Conservation (phyloP, 2,797 vertebrate genomes). For the Diceros bicornis region DNA sequence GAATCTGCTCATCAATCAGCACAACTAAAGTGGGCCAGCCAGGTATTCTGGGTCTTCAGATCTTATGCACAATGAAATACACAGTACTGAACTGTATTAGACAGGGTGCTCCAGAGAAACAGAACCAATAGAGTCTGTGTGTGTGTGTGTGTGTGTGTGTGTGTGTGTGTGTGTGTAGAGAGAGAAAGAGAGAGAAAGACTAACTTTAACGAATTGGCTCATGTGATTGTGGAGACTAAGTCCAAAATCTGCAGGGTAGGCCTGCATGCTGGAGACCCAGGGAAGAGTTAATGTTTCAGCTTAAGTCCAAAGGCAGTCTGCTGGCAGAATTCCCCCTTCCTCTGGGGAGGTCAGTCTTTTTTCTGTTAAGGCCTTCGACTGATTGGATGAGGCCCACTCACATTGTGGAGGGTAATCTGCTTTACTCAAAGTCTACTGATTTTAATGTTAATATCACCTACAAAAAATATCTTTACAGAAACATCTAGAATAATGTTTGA, state of each 20-base stretch:
- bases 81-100: not conserved
- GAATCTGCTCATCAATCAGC: not conserved
- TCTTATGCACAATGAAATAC: not conserved
- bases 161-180: not conserved
- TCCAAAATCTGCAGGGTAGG: not conserved
- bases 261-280: not conserved
- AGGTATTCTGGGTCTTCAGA: not conserved
- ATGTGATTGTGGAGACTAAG: not conserved
- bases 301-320: not conserved
- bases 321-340: not conserved
- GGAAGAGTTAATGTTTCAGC: not conserved
- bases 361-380: not conserved
- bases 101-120: not conserved
- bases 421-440: not conserved
- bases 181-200: not conserved
- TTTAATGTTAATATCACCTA: not conserved
- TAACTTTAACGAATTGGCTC: not conserved
- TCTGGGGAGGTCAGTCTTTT: not conserved
- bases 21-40: not conserved
- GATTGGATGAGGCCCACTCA: not conserved
- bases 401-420: not conserved
- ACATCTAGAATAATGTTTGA: not conserved
- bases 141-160: not conserved
- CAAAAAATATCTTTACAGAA: not conserved
- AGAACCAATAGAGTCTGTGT: not conserved